Evolutionary conservation across 2,797 vertebrate species (phyloP), one percentile per base, ranked within the genome.

Genomic region (Ambastaia sidthimunki): DNA sequence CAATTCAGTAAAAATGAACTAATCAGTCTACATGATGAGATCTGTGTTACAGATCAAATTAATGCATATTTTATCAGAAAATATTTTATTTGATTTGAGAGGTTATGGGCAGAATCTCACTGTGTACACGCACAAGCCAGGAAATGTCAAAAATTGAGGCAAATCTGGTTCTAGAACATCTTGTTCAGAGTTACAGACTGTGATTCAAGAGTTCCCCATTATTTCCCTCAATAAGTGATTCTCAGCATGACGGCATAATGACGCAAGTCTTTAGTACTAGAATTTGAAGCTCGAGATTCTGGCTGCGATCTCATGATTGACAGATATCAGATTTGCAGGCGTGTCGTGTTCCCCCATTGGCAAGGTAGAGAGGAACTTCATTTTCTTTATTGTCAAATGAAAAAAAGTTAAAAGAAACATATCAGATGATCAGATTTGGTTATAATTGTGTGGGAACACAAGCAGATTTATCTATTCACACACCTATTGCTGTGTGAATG

Each of bases 321-420:
- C 59, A 62, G 57, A 47, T 65, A 63, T 63, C 23, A 63, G 7
- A 21, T 63, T 63, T 63, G 25, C 50, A 74, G 72, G 72, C 48
- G 73, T 76, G 65, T 76, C 52, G 18, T 16, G 2, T 55, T 67
- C 31, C 54, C 34, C 21, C 16, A 28, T 21, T 19, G 18, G 19
- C 52, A 2, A 54, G 9, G 16, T 67, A 13, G 31, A 54, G 28
- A 44, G 9, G 3, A 68, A 10, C 74, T 23, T 37, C 23, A 18
- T 25, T 44, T 69, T 70, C 50, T 47, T 6, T 6, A 6, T 15
- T 31, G 54, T 18, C 12, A 34, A 19, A 44, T 65, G 37, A 11
- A 73, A 23, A 7, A 34, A 31, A 28, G 28, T 41, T 11, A 23
- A 41, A 19, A 6, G 37, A 9, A 41, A 21, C 15, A 52, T 52